These are phyloP conservation scores for Microctenopoma stevenorrisi DNA, from an alignment of 2,797 vertebrate species.

Conservation along the genomic window DNA sequence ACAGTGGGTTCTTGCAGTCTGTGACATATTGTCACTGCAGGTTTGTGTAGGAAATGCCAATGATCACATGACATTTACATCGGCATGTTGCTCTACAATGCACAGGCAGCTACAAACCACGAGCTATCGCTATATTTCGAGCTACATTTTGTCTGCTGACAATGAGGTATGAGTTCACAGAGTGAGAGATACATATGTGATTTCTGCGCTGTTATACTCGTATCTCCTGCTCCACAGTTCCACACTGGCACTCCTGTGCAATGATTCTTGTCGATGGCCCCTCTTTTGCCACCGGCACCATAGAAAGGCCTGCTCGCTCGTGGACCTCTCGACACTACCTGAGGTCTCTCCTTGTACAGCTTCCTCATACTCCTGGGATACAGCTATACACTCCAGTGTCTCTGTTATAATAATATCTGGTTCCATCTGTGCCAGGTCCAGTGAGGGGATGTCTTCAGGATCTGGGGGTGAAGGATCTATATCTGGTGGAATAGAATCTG, in stretches of 20 bases:
- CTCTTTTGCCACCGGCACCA: conserved; percentile 84
- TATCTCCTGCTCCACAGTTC: conserved; percentile 85
- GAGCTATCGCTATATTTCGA: conserved; percentile 49
- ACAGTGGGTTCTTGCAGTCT: conserved; percentile 41
- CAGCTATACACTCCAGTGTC: conserved; percentile 52
- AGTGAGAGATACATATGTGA: conserved; percentile 86
- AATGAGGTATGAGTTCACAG: conserved; percentile 76
- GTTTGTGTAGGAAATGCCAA: conserved; percentile 43
- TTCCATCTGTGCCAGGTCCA: conserved; percentile 56
- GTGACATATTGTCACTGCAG: conserved; percentile 23
- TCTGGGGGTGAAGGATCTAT: conserved; percentile 47
- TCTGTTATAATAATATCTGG: conserved; percentile 57
- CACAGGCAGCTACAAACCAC: conserved; percentile 55
- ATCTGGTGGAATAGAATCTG: conserved; percentile 42
- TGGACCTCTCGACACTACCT: conserved; percentile 57
- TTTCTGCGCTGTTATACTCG: conserved; percentile 86
- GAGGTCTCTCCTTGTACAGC: conserved; percentile 51
- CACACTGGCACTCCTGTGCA: conserved; percentile 82
- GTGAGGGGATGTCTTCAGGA: conserved; percentile 42
- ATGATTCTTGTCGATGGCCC: conserved; percentile 55
- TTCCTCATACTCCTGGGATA: conserved; percentile 56
- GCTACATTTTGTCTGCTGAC: conserved; percentile 80
- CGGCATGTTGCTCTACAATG: conserved; percentile 29
- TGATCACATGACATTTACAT: conserved; percentile 40
- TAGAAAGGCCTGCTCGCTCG: conserved; percentile 76